These are phyloP conservation scores for Drosophila ironensis DNA, from an alignment of 1,140 invertebrate genomes.

Conservation along the genomic window DNA sequence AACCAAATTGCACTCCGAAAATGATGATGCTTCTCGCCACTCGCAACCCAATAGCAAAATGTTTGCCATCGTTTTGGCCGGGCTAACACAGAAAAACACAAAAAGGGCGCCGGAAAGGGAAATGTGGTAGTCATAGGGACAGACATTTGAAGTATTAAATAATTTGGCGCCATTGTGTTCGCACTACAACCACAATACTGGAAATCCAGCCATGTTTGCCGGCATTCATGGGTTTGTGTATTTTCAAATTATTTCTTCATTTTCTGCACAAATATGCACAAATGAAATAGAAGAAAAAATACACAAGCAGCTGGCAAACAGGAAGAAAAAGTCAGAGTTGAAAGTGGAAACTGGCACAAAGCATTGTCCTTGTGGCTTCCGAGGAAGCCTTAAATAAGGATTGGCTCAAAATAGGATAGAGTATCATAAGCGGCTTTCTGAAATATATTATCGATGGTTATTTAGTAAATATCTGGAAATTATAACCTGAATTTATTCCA, in stretches of 20 bases:
- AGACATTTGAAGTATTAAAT: slow-evolving; percentile 79
- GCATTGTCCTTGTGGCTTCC: slow-evolving; percentile 38
- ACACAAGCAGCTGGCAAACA: slow-evolving; percentile 7
- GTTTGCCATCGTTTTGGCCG: slow-evolving; percentile 60
- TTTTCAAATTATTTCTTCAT: slow-evolving; percentile 77
- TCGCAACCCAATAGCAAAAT: slow-evolving; percentile 23
- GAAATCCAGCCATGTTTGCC: slow-evolving; percentile 12
- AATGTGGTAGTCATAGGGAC: slow-evolving; percentile 12
- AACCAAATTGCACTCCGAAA: slow-evolving; percentile 46
- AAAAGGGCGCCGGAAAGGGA: slow-evolving; percentile 1
- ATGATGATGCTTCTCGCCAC: slow-evolving; percentile 7
- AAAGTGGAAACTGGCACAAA: slow-evolving; percentile 66
- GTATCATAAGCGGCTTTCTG: background rate
- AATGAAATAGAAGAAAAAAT: slow-evolving; percentile 27
- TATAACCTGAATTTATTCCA: too few species aligned
- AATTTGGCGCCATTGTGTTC: slow-evolving; percentile 79
- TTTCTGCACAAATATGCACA: slow-evolving; percentile 52
- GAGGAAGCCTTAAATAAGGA: slow-evolving; percentile 21
- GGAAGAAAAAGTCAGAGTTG: slow-evolving; percentile 20
- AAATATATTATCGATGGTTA: too few species aligned
- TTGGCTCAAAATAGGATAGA: background rate
- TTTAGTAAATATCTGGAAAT: too few species aligned
- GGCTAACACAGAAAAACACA: too few species aligned
- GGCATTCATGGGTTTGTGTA: slow-evolving; percentile 19
- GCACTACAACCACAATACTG: slow-evolving; percentile 46